These are phyloP conservation scores for Phthorimaea operculella DNA, from an alignment of 1,140 invertebrate species.

Conservation along the genomic window DNA sequence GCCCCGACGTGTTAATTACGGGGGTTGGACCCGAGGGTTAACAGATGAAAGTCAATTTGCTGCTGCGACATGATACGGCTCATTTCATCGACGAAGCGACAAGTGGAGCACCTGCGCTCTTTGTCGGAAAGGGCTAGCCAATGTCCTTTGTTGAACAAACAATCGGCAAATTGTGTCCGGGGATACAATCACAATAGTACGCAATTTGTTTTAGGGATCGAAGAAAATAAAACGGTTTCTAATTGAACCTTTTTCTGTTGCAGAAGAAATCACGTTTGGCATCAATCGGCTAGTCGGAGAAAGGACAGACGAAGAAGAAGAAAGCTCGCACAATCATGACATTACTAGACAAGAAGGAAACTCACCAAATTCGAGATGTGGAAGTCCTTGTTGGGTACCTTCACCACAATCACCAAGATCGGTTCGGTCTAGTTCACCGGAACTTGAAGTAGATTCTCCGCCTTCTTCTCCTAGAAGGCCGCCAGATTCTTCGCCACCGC, in stretches of 20 bases:
- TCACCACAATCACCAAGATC: conserved; percentile 66
- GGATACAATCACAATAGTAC: neutral
- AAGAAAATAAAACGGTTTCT: neutral
- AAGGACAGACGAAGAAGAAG: conserved; percentile 69
- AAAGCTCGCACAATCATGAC: conserved; percentile 53
- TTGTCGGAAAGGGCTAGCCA: conserved; percentile 36
- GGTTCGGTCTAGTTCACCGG: conserved; percentile 73
- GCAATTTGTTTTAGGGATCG: neutral
- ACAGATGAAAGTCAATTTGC: conserved; percentile 68
- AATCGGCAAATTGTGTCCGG: conserved; percentile 30
- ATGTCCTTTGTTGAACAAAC: conserved; percentile 45
- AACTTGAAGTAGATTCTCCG: conserved; percentile 77
- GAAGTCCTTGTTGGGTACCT: conserved; percentile 57
- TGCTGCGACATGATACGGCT: conserved; percentile 68
- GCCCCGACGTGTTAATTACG: conserved; percentile 67
- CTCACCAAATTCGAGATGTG: conserved; percentile 61
- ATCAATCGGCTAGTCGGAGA: conserved; percentile 75
- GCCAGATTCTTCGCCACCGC: conserved; percentile 63
- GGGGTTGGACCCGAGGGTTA: conserved; percentile 54
- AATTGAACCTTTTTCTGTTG: conserved; percentile 36
- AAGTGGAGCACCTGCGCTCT: conserved; percentile 64
- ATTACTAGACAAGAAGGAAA: conserved; percentile 49
- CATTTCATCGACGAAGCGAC: conserved; percentile 61
- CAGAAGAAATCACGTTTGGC: conserved; percentile 80
- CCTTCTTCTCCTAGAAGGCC: conserved; percentile 68